Conservation (phyloP, 2,797 vertebrate genomes). For the Bucorvus abyssinicus region DNA sequence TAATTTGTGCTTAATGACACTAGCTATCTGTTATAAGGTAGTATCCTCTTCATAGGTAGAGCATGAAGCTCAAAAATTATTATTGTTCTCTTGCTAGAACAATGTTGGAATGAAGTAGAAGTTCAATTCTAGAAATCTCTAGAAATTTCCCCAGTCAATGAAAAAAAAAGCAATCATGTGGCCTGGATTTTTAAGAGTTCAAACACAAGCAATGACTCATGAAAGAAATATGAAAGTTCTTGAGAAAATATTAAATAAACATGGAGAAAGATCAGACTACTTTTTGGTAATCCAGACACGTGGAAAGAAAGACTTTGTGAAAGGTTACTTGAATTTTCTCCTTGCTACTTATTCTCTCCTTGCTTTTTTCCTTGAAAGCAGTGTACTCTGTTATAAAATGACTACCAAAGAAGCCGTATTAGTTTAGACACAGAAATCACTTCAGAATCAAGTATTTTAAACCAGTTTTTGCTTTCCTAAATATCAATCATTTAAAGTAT, state of each 20-base stretch:
- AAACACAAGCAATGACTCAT: background rate
- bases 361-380: background rate
- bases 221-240: background rate
- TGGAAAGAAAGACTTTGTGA: background rate
- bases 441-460: conserved; percentile 10
- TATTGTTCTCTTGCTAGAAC: background rate
- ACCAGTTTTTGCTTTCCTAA: conserved; percentile 20
- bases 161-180: background rate
- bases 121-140: background rate
- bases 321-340: background rate
- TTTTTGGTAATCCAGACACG: background rate
- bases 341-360: background rate
- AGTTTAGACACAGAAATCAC: background rate
- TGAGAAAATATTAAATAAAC: background rate
- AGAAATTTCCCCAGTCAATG: background rate
- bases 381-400: background rate
- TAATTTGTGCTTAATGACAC: background rate
- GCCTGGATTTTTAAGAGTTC: background rate
- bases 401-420: background rate
- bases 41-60: background rate
- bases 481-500: conserved; percentile 10
- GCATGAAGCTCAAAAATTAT: background rate
- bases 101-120: background rate
- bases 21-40: background rate
- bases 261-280: background rate